Percentiles rank a stretch among this genome's conserved stretches.
Evolutionary conservation across 1,140 invertebrate genomes (phyloP).

Genomic region (Eupristina koningsbergeri): DNA sequence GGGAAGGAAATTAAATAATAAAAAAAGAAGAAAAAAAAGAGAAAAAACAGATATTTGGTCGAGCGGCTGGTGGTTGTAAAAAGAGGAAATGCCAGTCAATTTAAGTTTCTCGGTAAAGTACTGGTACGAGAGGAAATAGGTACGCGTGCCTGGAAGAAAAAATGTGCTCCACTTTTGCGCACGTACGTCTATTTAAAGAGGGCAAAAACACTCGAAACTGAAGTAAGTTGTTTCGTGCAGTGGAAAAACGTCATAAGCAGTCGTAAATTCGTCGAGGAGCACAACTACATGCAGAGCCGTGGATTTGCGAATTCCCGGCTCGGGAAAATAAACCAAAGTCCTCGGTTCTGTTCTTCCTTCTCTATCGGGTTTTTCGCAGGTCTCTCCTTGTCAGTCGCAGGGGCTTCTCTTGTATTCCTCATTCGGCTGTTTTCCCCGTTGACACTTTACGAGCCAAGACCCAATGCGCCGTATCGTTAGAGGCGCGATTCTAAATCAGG

Average conservation of each 20-base stretch:
- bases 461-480: slow-evolving; percentile 51
- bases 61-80: no score
- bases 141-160: not conserved
- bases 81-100: no score
- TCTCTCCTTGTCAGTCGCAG: slow-evolving; percentile 33
- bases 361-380: not conserved
- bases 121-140: not conserved
- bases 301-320: not conserved
- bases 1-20: no score
- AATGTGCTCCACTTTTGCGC: not conserved
- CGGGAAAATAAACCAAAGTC: not conserved
- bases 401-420: slow-evolving; percentile 16
- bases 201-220: not conserved
- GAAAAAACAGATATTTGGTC: no score
- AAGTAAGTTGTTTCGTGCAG: not conserved
- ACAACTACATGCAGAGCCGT: not conserved
- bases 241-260: not conserved
- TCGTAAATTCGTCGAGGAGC: not conserved
- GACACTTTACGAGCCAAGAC: not conserved
- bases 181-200: not conserved
- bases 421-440: slow-evolving; percentile 1
- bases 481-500: slow-evolving; percentile 63
- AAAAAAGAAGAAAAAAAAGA: no score
- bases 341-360: not conserved
- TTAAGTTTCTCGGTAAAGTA: not conserved